Evolutionary conservation across 1,140 invertebrate species (phyloP).

Genomic region (Hycleus phaleratus): DNA sequence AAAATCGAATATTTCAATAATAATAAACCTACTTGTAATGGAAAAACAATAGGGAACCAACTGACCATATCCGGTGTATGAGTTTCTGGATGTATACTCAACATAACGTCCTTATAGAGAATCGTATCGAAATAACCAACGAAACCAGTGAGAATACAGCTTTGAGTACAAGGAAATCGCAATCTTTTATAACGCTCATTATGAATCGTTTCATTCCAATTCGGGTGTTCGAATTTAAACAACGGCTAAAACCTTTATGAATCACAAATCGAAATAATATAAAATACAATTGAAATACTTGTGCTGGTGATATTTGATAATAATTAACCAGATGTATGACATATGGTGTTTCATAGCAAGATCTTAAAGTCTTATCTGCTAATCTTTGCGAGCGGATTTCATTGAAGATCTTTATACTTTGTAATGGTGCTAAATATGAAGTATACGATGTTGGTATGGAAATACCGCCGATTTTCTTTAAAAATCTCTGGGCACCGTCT

Average conservation of each 20-base stretch:
- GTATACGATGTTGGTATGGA: conserved; percentile 88
- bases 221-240: conserved; percentile 88
- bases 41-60: conserved; percentile 96
- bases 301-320: conserved; percentile 69
- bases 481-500: conserved; percentile 84
- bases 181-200: conserved; percentile 69
- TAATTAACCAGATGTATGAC: conserved; percentile 90
- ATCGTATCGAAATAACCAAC: conserved; percentile 90
- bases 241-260: conserved; percentile 46
- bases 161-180: conserved; percentile 61
- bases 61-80: conserved; percentile 89
- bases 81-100: conserved; percentile 85
- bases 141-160: conserved; percentile 85
- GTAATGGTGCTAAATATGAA: conserved; percentile 83
- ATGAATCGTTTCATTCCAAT: conserved; percentile 54
- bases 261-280: neutral
- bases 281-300: conserved; percentile 34
- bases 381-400: conserved; percentile 49
- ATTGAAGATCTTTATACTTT: conserved; percentile 67
- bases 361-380: conserved; percentile 32
- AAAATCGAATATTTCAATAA: conserved; percentile 1
- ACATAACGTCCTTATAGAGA: conserved; percentile 73
- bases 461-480: conserved; percentile 87
- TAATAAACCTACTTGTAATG: conserved; percentile 59
- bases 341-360: conserved; percentile 72